Conservation (phyloP, 2,113 vertebrate genomes). For the Rhinoderma darwinii region DNA sequence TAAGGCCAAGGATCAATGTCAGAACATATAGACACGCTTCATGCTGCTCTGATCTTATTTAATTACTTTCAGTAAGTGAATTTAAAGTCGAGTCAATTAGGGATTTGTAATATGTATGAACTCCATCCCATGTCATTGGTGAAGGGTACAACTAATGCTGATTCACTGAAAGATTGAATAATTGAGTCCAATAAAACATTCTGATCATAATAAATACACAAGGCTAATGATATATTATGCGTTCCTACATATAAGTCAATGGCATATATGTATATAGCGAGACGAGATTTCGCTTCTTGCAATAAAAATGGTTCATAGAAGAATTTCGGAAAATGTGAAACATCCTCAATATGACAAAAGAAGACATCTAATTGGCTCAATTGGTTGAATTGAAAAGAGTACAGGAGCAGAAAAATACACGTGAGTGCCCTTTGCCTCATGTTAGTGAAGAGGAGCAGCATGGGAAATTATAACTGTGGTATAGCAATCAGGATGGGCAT, state of each 20-base stretch:
- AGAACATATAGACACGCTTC: conserved; percentile 5
- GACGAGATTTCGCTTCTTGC: not conserved
- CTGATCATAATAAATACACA: not conserved
- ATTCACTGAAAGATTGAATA: not conserved
- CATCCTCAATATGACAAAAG: too few relatives aligned
- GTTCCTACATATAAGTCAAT: not conserved
- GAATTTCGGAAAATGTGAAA: not conserved
- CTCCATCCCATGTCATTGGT: conserved; percentile 1
- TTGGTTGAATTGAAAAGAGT: too few relatives aligned
- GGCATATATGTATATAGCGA: not conserved
- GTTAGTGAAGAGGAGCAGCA: too few relatives aligned
- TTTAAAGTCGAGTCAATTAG: conserved; percentile 25
- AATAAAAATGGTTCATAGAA: not conserved
- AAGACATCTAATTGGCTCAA: too few relatives aligned
- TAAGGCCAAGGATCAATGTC: not conserved
- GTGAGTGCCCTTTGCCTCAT: too few relatives aligned
- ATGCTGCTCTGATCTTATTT: conserved; percentile 8
- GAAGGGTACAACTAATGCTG: not conserved
- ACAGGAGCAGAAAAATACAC: too few relatives aligned
- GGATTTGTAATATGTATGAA: conserved; percentile 21
- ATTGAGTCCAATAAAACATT: not conserved
- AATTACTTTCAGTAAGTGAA: conserved; percentile 40
- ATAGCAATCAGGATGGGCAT: too few relatives aligned
- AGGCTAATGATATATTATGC: not conserved
- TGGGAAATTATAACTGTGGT: too few relatives aligned